phyloP scores from a whole-genome alignment of 2,888 invertebrate species.

The Rhabditoides inermis region DNA sequence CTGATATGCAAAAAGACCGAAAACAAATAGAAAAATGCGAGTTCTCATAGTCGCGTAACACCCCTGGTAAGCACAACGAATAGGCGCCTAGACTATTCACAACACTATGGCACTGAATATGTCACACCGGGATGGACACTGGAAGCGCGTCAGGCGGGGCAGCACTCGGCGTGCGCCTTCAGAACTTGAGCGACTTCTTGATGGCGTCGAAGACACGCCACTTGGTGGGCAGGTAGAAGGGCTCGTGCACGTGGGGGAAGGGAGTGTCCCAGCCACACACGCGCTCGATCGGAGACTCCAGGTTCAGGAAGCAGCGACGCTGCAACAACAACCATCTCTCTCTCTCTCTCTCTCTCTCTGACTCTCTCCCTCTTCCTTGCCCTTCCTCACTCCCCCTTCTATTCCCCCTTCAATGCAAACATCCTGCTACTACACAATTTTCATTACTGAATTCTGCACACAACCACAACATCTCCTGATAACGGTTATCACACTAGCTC shows the following conservation, averaged over 20 bases:
- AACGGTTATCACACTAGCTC: too few species aligned
- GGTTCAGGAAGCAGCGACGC: constrained; percentile 83
- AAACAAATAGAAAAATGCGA: too few species aligned
- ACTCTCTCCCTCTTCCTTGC: neutral
- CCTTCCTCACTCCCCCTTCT: neutral
- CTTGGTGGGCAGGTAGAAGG: constrained; percentile 87
- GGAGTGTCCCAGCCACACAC: constrained; percentile 94
- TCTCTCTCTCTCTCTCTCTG: neutral
- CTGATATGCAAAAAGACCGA: too few species aligned
- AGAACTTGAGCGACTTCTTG: constrained; percentile 67
- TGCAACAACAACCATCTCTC: constrained; percentile 55
- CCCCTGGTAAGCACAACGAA: too few species aligned
- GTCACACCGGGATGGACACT: too few species aligned
- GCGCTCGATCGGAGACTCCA: constrained; percentile 82
- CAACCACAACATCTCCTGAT: too few species aligned
- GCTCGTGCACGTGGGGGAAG: constrained; percentile 90
- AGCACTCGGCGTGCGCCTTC: too few species aligned
- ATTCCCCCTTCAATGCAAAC: neutral
- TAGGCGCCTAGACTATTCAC: too few species aligned
- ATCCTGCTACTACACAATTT: neutral
- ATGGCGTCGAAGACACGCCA: constrained; percentile 81
- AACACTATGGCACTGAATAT: too few species aligned
- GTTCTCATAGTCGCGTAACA: too few species aligned
- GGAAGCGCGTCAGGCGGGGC: too few species aligned
- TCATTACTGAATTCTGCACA: too few species aligned